Base-by-base conservation (phyloP, 2,113 vertebrate species). In the Protomyctophum bolini region DNA sequence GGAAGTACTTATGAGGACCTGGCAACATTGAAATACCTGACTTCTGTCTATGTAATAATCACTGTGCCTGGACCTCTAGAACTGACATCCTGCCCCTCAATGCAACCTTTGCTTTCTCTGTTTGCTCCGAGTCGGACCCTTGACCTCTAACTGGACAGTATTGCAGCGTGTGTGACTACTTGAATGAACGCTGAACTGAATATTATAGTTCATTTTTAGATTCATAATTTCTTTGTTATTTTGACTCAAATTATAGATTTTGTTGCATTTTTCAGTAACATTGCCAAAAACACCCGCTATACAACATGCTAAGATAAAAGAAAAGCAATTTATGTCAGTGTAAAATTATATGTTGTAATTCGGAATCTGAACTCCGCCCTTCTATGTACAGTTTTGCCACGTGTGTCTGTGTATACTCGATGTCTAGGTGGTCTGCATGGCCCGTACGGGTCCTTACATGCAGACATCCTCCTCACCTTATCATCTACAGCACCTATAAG, bases 241-340 rank as follows among this genome's bases (percentile, higher is more conserved):
- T 81, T 62, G 72, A 72, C 71, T 72, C 33, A 63, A 83, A 80
- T 85, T 28, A 46, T 47, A 73, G 54, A 61, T 60, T 61, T 49
- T 21, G 46, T 12, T n/a, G 47, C 50, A 29, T 68, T 66, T 54
- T 60, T 60, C 9, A 62, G 69, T 63, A 85, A 81, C 83, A 73
- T 80, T 86, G 70, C 80, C 83, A 87, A 79, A 86, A 87, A 89
- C 85, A 88, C 79, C 87, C 74, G 84, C 82, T 86, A 83, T 89
- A 94, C 89, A 93, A 93, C 91, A 93, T 94, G 92, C 93, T 91
- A 87, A 90, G 89, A 88, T 87, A 91, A 88, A 86, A 79, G 45
- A 73, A 88, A 92, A 91, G 82, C 79, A 89, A 65, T 87, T 89
- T 84, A 93, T 92, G 89, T 92, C 77, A 86, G 87, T 90, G 92